Conservation (phyloP, 2,113 vertebrate species). For the Heteronetta atricapilla region DNA sequence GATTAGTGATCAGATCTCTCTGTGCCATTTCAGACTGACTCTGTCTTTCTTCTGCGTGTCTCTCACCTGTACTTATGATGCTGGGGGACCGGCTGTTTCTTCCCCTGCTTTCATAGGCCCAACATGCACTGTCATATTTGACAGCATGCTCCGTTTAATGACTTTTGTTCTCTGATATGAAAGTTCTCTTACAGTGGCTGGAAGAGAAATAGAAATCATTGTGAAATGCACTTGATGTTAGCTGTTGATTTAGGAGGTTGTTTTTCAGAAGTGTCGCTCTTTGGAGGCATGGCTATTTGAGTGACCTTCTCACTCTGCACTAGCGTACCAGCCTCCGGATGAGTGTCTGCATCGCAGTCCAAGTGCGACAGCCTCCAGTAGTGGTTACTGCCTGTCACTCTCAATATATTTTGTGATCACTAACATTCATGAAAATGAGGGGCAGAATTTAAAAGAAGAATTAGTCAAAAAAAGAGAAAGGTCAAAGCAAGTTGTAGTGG, state of each 20-base stretch:
- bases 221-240: neutral
- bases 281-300: neutral
- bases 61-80: constrained; percentile 14
- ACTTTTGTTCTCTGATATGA: neutral
- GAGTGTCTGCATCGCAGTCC: constrained; percentile 5
- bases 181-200: neutral
- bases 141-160: neutral
- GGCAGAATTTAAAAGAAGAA: neutral
- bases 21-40: neutral
- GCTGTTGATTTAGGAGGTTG: neutral
- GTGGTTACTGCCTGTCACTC: constrained; percentile 38
- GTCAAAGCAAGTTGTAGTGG: neutral
- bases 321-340: neutral
- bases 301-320: constrained; percentile 18
- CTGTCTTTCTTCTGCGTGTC: neutral
- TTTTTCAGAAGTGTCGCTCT: neutral
- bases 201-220: neutral
- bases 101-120: neutral
- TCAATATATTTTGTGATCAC: constrained; percentile 8
- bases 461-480: neutral
- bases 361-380: constrained; percentile 13
- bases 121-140: neutral
- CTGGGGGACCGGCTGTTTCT: neutral
- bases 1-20: constrained; percentile 27
- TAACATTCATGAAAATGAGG: neutral